These are phyloP conservation scores for Horisme vitalbata DNA, from an alignment of 2,888 invertebrate genomes.

Conservation along the genomic window DNA sequence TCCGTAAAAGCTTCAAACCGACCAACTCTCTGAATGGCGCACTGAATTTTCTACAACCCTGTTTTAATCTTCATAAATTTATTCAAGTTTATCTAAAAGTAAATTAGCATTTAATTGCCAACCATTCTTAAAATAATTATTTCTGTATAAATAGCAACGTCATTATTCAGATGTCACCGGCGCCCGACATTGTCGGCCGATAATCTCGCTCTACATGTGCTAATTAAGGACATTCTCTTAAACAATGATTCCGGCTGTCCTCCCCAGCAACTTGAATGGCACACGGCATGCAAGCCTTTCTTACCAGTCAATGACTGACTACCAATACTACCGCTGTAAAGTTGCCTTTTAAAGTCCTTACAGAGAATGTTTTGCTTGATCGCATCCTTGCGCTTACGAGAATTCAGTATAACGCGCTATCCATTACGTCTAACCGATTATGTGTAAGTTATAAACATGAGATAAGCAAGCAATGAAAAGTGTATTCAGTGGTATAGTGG, in stretches of 20 bases:
- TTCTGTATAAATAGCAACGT: conserved; percentile 48
- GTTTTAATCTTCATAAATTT: conserved; percentile 13
- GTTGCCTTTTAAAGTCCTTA: conserved; percentile 61
- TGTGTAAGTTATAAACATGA: not conserved
- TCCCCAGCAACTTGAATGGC: conserved; percentile 52
- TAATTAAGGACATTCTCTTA: conserved; percentile 71
- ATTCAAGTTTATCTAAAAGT: conserved; percentile 22
- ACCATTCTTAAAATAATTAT: conserved; percentile 44
- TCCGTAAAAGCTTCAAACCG: too few relatives aligned
- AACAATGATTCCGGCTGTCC: conserved; percentile 77
- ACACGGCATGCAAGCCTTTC: conserved; percentile 60
- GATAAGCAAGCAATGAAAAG: conserved; percentile 36
- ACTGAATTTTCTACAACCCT: not conserved
- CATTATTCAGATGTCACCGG: conserved; percentile 73
- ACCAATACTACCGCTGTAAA: conserved; percentile 63
- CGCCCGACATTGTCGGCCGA: conserved; percentile 61
- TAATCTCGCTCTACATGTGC: conserved; percentile 76
- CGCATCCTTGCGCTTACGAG: conserved; percentile 37
- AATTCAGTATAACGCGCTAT: conserved; percentile 12
- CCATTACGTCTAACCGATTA: conserved; percentile 39
- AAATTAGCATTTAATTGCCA: conserved; percentile 35
- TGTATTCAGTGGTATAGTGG: conserved; percentile 26
- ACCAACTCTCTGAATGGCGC: too few relatives aligned
- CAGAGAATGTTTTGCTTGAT: conserved; percentile 65
- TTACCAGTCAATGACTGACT: conserved; percentile 68